These are phyloP conservation scores for Falcaria lacertinaria DNA, from an alignment of 2,888 invertebrate species.

Conservation along the genomic window DNA sequence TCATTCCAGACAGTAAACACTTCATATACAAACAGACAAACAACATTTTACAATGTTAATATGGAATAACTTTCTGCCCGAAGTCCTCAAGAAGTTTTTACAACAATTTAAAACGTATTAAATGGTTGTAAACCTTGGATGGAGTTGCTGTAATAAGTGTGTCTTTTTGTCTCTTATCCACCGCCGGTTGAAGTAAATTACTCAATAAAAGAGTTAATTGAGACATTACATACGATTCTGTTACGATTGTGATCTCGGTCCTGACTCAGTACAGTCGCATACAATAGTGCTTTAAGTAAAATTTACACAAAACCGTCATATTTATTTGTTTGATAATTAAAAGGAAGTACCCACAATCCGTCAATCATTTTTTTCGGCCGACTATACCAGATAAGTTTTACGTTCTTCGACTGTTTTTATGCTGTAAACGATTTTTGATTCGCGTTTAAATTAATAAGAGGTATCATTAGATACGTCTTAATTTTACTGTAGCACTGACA, in stretches of 20 bases:
- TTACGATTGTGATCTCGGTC: constrained; percentile 44
- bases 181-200: constrained; percentile 40
- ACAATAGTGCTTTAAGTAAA: constrained; percentile 17
- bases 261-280: constrained; percentile 29
- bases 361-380: no score
- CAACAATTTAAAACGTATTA: constrained; percentile 20
- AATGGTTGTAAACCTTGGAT: constrained; percentile 3
- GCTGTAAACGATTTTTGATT: no score
- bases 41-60: no score
- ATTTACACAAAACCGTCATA: background rate
- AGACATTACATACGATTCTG: constrained; percentile 52
- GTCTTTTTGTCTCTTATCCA: constrained; percentile 21
- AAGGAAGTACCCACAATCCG: background rate
- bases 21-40: background rate
- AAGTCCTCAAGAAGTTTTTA: background rate
- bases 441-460: no score
- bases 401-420: no score
- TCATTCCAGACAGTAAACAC: no score
- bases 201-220: constrained; percentile 62
- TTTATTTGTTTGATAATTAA: no score
- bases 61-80: no score
- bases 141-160: constrained; percentile 10
- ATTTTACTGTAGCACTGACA: no score
- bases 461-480: no score
- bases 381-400: no score